A percentile compares a stretch with the other conserved stretches of the same genome.
Evolutionary conservation across 2,888 invertebrate species (phyloP).

Genomic region (Melieria omissa): DNA sequence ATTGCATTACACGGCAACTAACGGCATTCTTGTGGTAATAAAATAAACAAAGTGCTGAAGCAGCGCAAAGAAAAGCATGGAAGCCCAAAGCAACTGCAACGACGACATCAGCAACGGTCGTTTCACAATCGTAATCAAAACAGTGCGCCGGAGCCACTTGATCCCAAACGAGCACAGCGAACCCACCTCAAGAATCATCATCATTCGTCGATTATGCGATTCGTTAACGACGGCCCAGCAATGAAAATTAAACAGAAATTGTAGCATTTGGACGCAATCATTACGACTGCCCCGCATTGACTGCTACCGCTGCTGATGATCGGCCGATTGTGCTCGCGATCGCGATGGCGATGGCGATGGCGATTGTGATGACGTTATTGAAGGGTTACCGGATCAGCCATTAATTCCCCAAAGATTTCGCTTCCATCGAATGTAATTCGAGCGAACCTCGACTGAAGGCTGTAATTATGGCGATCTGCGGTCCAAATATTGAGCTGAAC

Average conservation of each 20-base stretch:
- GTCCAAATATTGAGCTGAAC: slow-evolving; percentile 32
- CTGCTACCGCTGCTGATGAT: slow-evolving; percentile 29
- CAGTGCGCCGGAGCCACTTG: too few relatives aligned
- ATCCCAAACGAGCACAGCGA: too few relatives aligned
- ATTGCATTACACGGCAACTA: too few relatives aligned
- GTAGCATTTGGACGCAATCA: slow-evolving; percentile 56
- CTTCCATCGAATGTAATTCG: slow-evolving; percentile 17
- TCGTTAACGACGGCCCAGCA: not conserved
- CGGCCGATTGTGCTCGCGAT: not conserved
- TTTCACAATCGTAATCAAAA: too few relatives aligned
- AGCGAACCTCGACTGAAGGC: slow-evolving; percentile 17
- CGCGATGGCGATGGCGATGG: not conserved
- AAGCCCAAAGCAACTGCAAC: too few relatives aligned
- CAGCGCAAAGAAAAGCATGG: too few relatives aligned
- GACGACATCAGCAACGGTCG: too few relatives aligned
- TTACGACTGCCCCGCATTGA: slow-evolving; percentile 41
- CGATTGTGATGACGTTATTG: not conserved
- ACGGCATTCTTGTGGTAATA: too few relatives aligned
- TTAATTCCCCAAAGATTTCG: slow-evolving; percentile 21
- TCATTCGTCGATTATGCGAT: slow-evolving; percentile 28
- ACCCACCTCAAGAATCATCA: slow-evolving; percentile 3
- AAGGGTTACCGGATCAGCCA: slow-evolving; percentile 28
- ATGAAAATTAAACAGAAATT: not conserved
- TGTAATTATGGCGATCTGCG: slow-evolving; percentile 33
- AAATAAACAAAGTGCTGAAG: too few relatives aligned